Conservation (phyloP, 2,113 vertebrate species). For the Mobula birostris region DNA sequence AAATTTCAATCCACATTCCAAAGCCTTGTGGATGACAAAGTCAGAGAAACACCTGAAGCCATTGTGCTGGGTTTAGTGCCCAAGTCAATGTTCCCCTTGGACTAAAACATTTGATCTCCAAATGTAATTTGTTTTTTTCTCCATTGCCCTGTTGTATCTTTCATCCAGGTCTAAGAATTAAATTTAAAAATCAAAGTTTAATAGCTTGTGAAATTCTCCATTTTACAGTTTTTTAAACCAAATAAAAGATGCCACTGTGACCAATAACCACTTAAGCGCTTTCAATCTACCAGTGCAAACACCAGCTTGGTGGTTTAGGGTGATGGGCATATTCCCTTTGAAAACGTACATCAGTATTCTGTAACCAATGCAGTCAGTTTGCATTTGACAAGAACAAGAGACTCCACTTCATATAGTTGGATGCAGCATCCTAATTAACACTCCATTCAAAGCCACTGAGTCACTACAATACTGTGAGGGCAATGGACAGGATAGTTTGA, state of each 20-base stretch:
- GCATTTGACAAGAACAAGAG: constrained; percentile 43
- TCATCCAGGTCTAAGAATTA: background rate
- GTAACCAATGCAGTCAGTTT: constrained; percentile 37
- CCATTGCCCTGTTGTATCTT: background rate
- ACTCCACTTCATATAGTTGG: background rate
- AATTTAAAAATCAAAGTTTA: constrained; percentile 32
- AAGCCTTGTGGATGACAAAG: background rate
- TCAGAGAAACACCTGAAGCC: background rate
- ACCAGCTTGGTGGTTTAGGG: constrained; percentile 42
- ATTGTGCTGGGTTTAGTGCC: background rate
- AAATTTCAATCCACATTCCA: background rate
- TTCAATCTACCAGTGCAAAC: constrained; percentile 50
- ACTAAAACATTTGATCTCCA: background rate
- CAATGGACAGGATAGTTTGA: background rate
- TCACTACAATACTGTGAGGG: background rate
- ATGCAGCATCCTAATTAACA: constrained; percentile 4
- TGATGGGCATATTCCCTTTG: constrained; percentile 46
- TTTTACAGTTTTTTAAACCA: constrained; percentile 41
- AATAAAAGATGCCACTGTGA: constrained; percentile 41
- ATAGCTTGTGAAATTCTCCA: constrained; percentile 40
- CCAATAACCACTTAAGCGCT: constrained; percentile 52
- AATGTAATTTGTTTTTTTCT: background rate
- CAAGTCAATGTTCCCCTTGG: background rate
- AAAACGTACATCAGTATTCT: constrained; percentile 46
- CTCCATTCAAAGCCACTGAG: constrained; percentile 20